Percentiles rank a stretch among this genome's conserved stretches.
Conservation (phyloP, 1,140 invertebrate species). For the Scylla paramamosain region DNA sequence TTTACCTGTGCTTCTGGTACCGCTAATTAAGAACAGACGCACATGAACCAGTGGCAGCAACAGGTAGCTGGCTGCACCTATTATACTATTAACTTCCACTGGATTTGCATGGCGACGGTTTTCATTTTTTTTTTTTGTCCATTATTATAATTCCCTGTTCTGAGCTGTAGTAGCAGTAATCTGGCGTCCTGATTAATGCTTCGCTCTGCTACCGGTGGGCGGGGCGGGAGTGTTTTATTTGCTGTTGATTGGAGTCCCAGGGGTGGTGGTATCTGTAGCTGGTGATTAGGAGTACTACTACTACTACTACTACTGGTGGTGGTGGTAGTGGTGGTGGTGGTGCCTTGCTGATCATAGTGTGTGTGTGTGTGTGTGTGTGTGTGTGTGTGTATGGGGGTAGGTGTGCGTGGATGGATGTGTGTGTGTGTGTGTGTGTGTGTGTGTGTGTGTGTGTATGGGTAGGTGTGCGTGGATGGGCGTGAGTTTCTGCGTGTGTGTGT, state of each 20-base stretch:
- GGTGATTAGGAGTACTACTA: neutral
- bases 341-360: neutral
- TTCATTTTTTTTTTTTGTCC: neutral
- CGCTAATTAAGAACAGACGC: neutral
- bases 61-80: neutral
- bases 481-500: too few species aligned
- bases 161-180: neutral
- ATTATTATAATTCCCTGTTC: neutral
- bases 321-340: too few species aligned
- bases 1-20: neutral
- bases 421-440: too few species aligned
- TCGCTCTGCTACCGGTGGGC: neutral
- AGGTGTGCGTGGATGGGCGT: too few species aligned
- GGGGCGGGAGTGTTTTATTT: neutral
- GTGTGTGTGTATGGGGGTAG: neutral
- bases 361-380: constrained; percentile 38
- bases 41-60: neutral
- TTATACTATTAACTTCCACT: neutral
- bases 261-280: neutral
- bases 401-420: neutral
- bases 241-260: neutral
- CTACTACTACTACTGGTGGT: neutral
- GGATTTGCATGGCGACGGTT: neutral
- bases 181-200: neutral
- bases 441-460: too few species aligned